A percentile compares a stretch with the other conserved stretches of the same genome.
Evolutionary conservation across 2,888 invertebrate genomes (phyloP).

Genomic region (Thumatha senex): DNA sequence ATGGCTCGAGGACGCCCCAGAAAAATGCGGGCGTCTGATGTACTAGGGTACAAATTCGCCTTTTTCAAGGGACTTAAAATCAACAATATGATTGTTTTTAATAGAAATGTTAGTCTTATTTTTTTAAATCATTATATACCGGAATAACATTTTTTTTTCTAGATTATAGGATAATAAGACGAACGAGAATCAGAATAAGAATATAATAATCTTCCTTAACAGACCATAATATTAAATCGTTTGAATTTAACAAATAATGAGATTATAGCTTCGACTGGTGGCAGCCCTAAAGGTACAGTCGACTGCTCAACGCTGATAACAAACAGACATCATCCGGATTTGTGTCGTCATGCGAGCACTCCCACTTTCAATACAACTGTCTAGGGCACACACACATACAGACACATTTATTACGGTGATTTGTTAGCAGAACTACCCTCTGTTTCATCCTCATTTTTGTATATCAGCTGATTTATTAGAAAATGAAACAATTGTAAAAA

Average conservation of each 20-base stretch:
- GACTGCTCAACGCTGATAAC: slow-evolving; percentile 81
- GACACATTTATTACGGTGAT: slow-evolving; percentile 30
- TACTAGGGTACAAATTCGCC: too few relatives aligned
- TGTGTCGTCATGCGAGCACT: slow-evolving; percentile 76
- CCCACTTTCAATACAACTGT: slow-evolving; percentile 31
- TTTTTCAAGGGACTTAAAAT: too few relatives aligned
- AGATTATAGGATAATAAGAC: background rate
- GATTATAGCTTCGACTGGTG: slow-evolving; percentile 59
- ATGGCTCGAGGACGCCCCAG: too few relatives aligned
- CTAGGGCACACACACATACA: slow-evolving; percentile 31
- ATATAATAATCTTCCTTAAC: slow-evolving; percentile 13
- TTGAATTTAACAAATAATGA: slow-evolving; percentile 66
- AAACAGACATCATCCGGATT: slow-evolving; percentile 83
- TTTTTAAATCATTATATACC: too few relatives aligned
- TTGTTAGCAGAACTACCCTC: slow-evolving; percentile 25
- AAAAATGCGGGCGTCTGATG: too few relatives aligned
- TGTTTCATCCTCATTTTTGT: slow-evolving; percentile 8
- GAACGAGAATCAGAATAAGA: background rate
- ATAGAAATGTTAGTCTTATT: too few relatives aligned
- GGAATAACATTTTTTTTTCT: background rate
- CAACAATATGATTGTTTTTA: too few relatives aligned
- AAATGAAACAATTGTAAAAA: background rate
- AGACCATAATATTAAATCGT: slow-evolving; percentile 55
- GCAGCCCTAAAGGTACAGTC: slow-evolving; percentile 65
- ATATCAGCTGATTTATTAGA: slow-evolving; percentile 6